A percentile compares a stretch with the other conserved stretches of the same genome.
These are phyloP conservation scores for Caradrina kadenii DNA, from an alignment of 2,888 invertebrate genomes.

Conservation along the genomic window DNA sequence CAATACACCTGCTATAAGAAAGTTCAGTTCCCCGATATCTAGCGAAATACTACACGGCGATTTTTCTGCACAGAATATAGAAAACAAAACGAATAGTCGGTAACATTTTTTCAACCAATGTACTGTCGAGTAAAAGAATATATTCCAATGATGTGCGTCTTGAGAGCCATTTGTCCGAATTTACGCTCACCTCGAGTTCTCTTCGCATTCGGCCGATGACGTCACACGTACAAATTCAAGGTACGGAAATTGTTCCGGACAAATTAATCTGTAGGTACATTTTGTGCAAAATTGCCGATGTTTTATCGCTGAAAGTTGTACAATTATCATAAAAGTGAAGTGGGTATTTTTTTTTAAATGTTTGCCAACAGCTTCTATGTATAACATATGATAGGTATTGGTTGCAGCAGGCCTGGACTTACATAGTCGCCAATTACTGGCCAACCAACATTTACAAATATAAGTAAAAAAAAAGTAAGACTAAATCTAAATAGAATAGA, in stretches of 20 bases:
- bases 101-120: slow-evolving; percentile 37
- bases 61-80: background rate
- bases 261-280: slow-evolving; percentile 34
- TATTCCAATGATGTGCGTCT: slow-evolving; percentile 55
- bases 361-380: no score
- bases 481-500: no score
- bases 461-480: no score
- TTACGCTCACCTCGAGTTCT: slow-evolving; percentile 48
- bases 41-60: no score
- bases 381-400: no score
- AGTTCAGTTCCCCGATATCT: no score
- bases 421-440: no score
- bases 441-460: no score
- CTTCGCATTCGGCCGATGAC: slow-evolving; percentile 27
- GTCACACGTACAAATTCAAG: slow-evolving; percentile 48
- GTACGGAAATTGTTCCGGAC: slow-evolving; percentile 36
- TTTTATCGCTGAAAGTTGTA: slow-evolving; percentile 27
- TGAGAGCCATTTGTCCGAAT: slow-evolving; percentile 63
- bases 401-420: no score
- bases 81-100: background rate
- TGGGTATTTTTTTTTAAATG: no score
- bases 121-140: slow-evolving; percentile 43
- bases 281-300: slow-evolving; percentile 29
- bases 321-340: slow-evolving; percentile 16
- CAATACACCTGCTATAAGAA: no score